Evolutionary conservation across 1,140 invertebrate genomes (phyloP), one percentile per base, ranked within the genome.

Genomic region (Heliconius hermathena): DNA sequence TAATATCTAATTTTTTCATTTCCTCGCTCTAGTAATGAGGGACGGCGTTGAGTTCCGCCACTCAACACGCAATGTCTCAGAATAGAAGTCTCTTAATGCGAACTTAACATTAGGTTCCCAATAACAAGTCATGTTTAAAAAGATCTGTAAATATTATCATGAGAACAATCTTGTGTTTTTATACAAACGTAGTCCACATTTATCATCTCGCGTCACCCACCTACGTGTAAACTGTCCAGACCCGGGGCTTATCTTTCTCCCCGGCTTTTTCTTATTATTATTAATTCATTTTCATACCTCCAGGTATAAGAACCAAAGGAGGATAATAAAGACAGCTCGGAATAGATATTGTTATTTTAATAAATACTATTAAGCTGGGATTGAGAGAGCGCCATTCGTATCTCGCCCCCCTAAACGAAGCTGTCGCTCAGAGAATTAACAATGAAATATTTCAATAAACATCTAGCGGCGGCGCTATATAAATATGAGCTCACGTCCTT

Each of bases 401-500:
- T 88, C 81, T 77, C 82, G 78, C 87, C 86, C 86, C 89, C 81
- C 79, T 82, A 83, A 84, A 84, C 82, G 83, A 80, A 83, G 86
- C 82, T 84, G 86, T 93, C 88, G 86, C 88, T 89, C 84, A 85
- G 83, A 84, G 91, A 91, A 93, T 93, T 92, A 94, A 94, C 90
- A 91, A 92, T 93, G 90, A 94, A 94, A 92, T 93, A 93, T 92
- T 92, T 93, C 90, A 93, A 94, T 94, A 91, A 93, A 90, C 89
- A 89, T 87, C 77, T 41, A 87, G 73, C 86, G 85, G 84, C 84
- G 86, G 84, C 85, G 86, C 85, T 91, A 87, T 87, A 90, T 93
- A 94, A 94, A 93, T 91, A 93, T 85, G 85, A 86, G 87, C 87
- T 84, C 81, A 83, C 85, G 86, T 88, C 88, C 87, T 89, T 89